phyloP scores from a whole-genome alignment of 2,113 vertebrate species.

The Pelodiscus sinensis region DNA sequence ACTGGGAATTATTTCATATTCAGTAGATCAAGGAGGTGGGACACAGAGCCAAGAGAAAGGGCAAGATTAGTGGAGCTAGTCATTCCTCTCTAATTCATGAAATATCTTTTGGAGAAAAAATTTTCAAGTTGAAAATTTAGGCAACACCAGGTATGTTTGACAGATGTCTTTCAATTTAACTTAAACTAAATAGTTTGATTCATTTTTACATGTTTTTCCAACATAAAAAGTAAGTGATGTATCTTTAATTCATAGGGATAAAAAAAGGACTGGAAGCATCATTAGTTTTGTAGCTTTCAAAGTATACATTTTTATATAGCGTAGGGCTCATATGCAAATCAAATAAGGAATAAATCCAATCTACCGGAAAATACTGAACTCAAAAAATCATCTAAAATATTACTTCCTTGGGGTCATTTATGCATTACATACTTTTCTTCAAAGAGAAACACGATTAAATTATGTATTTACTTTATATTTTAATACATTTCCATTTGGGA shows the following conservation, averaged over 20 bases:
- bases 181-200: neutral
- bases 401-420: neutral
- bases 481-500: neutral
- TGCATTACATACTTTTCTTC: neutral
- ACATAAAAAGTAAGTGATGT: neutral
- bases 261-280: neutral
- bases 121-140: neutral
- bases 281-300: neutral
- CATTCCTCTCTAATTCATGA: fast-evolving
- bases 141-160: neutral
- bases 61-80: neutral
- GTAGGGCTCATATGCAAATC: neutral
- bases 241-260: neutral
- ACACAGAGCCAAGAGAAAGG: neutral
- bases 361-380: neutral
- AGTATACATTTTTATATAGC: neutral
- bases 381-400: neutral
- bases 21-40: neutral
- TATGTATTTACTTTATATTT: conserved; percentile 25
- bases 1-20: neutral
- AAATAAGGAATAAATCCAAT: neutral
- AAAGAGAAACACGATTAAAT: conserved; percentile 1
- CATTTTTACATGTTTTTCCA: neutral
- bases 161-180: neutral
- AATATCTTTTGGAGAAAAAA: neutral